A percentile compares a stretch with the other conserved stretches of the same genome.
These are phyloP conservation scores for Pleuronectes platessa DNA, from an alignment of 2,113 vertebrate species.

Conservation along the genomic window DNA sequence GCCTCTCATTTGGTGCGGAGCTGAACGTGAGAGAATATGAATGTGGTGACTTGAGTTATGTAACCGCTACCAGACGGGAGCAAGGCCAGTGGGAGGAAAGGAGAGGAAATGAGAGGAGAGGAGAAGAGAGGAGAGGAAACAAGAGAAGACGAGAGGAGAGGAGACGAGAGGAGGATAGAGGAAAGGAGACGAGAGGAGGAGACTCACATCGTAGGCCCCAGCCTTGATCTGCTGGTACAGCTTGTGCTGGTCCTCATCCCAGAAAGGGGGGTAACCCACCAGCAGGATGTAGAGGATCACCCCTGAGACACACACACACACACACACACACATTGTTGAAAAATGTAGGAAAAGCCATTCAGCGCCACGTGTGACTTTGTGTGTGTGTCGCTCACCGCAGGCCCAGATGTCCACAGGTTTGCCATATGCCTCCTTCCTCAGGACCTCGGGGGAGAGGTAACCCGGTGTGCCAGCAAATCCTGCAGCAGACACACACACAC, in stretches of 20 bases:
- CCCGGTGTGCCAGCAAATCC: slow-evolving; percentile 93
- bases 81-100: slow-evolving; percentile 23
- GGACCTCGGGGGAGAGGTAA: slow-evolving; percentile 92
- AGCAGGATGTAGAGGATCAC: slow-evolving; percentile 98
- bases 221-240: slow-evolving; percentile 99
- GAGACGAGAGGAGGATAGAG: slow-evolving; percentile 10
- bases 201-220: slow-evolving; percentile 95
- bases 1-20: neutral
- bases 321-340: neutral
- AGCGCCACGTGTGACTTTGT: neutral
- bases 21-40: slow-evolving; percentile 59
- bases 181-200: slow-evolving; percentile 12
- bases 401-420: slow-evolving; percentile 99
- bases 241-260: slow-evolving; percentile 98
- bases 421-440: slow-evolving; percentile 97
- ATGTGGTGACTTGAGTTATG: slow-evolving; percentile 64
- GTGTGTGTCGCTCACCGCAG: slow-evolving; percentile 85
- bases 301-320: slow-evolving; percentile 80
- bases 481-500: slow-evolving; percentile 54
- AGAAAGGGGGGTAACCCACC: slow-evolving; percentile 98
- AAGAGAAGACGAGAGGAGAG: slow-evolving; percentile 20
- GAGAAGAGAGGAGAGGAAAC: slow-evolving; percentile 19
- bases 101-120: neutral
- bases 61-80: slow-evolving; percentile 60
- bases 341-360: neutral